phyloP scores from a whole-genome alignment of 2,113 vertebrate species.

The Scolopax mira region DNA sequence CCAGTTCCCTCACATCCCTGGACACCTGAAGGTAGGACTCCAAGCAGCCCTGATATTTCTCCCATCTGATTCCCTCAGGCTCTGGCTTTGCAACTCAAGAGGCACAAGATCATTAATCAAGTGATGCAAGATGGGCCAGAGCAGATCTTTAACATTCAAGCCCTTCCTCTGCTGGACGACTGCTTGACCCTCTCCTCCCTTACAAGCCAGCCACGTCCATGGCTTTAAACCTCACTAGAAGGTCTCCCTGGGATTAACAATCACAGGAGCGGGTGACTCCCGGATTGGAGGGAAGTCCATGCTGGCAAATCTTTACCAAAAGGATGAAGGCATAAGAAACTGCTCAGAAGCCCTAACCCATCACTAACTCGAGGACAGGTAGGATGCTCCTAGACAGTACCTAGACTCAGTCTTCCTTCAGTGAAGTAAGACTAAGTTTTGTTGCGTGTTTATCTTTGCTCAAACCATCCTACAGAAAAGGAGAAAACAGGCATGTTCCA shows the following conservation, averaged over 20 bases:
- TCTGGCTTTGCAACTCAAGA: not conserved
- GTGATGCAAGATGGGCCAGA: accelerated
- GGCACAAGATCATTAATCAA: not conserved
- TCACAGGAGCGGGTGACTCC: not conserved
- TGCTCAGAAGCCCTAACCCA: not conserved
- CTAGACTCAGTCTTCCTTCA: not conserved
- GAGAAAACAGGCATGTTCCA: not conserved
- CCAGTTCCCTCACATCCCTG: not conserved
- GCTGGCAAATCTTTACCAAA: not conserved
- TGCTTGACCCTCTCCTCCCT: not conserved
- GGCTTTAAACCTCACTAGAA: not conserved
- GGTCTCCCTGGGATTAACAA: not conserved
- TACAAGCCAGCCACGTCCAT: not conserved
- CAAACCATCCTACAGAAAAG: not conserved
- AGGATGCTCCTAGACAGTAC: not conserved
- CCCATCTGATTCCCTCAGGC: not conserved
- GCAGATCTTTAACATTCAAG: not conserved
- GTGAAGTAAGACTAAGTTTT: not conserved
- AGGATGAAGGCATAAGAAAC: not conserved
- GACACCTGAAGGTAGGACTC: not conserved
- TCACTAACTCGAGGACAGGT: not conserved
- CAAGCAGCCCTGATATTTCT: not conserved
- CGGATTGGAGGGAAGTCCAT: not conserved
- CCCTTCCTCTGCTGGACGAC: not conserved
- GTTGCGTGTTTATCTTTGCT: not conserved